Conservation (phyloP, 2,797 vertebrate species). For the Smutsia temminckii region DNA sequence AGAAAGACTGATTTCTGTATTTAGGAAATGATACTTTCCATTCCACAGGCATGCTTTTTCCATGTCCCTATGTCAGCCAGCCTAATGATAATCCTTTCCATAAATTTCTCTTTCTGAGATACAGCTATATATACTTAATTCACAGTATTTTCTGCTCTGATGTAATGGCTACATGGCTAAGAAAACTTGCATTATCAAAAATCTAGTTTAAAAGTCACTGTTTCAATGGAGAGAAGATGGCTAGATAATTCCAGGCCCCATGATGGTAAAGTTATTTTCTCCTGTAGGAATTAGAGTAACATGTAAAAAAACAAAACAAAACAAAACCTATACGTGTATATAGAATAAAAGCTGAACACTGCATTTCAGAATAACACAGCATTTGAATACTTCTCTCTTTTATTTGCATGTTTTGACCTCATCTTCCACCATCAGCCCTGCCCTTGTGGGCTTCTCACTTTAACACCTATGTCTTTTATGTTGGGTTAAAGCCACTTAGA, state of each 20-base stretch:
- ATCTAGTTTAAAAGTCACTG: neutral
- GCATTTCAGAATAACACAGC: neutral
- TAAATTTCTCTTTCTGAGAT: neutral
- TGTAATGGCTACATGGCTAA: neutral
- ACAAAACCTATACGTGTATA: neutral
- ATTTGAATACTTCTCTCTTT: neutral
- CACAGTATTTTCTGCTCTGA: neutral
- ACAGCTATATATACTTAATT: neutral
- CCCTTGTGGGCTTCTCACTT: neutral
- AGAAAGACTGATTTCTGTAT: neutral
- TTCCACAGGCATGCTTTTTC: neutral
- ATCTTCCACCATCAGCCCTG: neutral
- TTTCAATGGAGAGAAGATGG: neutral
- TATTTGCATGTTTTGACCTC: neutral
- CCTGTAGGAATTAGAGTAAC: neutral
- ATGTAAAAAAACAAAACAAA: neutral
- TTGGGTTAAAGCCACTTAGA: neutral
- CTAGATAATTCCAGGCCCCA: neutral
- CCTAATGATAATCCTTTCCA: neutral
- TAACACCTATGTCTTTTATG: neutral
- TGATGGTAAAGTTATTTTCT: neutral
- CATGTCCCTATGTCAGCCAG: neutral
- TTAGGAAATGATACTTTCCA: neutral
- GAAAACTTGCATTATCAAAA: neutral
- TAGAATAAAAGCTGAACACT: neutral